These are phyloP conservation scores for Bursaphelenchus mucronatus DNA, from an alignment of 1,140 invertebrate genomes.

Conservation along the genomic window DNA sequence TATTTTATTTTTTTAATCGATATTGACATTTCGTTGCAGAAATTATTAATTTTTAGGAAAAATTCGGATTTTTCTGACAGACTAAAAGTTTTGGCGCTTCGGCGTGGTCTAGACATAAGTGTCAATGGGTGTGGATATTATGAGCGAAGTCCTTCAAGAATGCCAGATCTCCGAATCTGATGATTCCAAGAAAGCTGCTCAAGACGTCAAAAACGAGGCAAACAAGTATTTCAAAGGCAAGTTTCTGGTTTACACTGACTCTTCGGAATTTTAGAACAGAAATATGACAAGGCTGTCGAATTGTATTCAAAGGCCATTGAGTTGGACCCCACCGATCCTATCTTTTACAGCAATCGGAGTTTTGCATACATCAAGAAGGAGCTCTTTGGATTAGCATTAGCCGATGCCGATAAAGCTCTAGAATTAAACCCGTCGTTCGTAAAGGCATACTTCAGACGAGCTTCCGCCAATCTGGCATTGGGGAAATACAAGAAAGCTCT, in stretches of 20 bases:
- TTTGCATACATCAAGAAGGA: conserved; percentile 76
- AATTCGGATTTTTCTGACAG: too few relatives aligned
- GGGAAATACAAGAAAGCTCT: conserved; percentile 94
- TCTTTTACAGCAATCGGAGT: conserved; percentile 82
- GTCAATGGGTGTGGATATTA: background rate
- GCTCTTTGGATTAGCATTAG: conserved; percentile 36
- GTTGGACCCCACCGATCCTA: conserved; percentile 73
- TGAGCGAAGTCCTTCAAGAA: background rate
- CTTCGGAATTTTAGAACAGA: conserved; percentile 71
- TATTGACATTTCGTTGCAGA: too few relatives aligned
- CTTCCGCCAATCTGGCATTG: conserved; percentile 90
- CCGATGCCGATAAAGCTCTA: conserved; percentile 79
- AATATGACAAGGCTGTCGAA: conserved; percentile 80
- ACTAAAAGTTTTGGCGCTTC: too few relatives aligned
- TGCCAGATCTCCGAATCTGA: conserved; percentile 9
- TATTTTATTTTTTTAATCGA: too few relatives aligned
- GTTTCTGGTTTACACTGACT: conserved; percentile 49
- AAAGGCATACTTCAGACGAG: conserved; percentile 74
- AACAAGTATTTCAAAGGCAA: conserved; percentile 81
- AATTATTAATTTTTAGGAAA: too few relatives aligned
- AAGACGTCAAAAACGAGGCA: conserved; percentile 75
- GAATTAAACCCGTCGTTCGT: conserved; percentile 31
- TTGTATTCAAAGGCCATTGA: conserved; percentile 86
- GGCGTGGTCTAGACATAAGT: too few relatives aligned
- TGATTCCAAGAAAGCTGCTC: conserved; percentile 64